A percentile compares a stretch with the other conserved stretches of the same genome.
Conservation (phyloP, 2,113 vertebrate genomes). For the Neogobius melanostomus region DNA sequence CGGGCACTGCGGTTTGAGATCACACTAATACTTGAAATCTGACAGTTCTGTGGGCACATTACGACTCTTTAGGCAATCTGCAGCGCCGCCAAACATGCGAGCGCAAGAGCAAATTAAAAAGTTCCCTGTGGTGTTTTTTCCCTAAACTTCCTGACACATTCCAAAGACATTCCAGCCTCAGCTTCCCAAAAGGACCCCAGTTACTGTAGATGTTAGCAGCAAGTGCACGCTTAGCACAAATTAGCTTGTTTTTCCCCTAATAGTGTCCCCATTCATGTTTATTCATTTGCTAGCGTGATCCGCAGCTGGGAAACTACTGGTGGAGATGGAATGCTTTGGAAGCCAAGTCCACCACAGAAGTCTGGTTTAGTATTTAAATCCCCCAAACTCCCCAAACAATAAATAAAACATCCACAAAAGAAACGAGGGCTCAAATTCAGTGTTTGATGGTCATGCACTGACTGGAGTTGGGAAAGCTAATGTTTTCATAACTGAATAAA, state of each 20-base stretch:
- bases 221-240: slow-evolving; percentile 29
- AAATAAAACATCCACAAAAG: slow-evolving; percentile 43
- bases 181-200: slow-evolving; percentile 50
- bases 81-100: background rate
- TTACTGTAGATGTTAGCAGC: slow-evolving; percentile 30
- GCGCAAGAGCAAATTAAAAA: slow-evolving; percentile 54
- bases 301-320: slow-evolving; percentile 36
- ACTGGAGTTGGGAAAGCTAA: slow-evolving; percentile 2
- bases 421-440: slow-evolving; percentile 26
- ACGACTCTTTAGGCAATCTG: background rate
- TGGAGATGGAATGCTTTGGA: slow-evolving; percentile 49
- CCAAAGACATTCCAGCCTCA: slow-evolving; percentile 54
- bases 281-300: slow-evolving; percentile 11
- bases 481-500: slow-evolving; percentile 2
- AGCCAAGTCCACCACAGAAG: slow-evolving; percentile 38
- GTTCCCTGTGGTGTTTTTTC: slow-evolving; percentile 43
- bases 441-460: slow-evolving; percentile 13
- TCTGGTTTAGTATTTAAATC: slow-evolving; percentile 51
- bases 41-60: background rate
- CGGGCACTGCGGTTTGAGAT: background rate
- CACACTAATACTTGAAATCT: background rate
- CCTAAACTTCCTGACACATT: slow-evolving; percentile 57
- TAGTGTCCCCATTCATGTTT: slow-evolving; percentile 30
- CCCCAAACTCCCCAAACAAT: slow-evolving; percentile 38
- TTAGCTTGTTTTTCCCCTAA: slow-evolving; percentile 34